Conservation (phyloP, 2,888 invertebrate genomes). For the Tetranychus piercei region DNA sequence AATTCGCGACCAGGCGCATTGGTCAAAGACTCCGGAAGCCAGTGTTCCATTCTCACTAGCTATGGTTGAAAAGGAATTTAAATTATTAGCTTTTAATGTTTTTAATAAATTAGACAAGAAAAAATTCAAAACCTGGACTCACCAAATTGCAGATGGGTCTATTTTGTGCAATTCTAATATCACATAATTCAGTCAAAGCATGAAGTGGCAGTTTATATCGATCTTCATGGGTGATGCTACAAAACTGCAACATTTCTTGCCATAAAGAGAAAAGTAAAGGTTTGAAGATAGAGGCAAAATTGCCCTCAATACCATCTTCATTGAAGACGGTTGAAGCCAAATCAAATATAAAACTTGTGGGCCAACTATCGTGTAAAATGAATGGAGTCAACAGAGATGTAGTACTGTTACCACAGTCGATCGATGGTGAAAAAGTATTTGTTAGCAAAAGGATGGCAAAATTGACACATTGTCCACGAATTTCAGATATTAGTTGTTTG, state of each 20-base stretch:
- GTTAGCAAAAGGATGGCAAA: constrained; percentile 9
- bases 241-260: constrained; percentile 43
- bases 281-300: constrained; percentile 37
- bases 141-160: constrained; percentile 51
- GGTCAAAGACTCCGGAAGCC: constrained; percentile 51
- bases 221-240: constrained; percentile 47
- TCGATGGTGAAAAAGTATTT: not conserved
- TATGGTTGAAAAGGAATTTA: constrained; percentile 25
- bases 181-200: constrained; percentile 57
- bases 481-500: constrained; percentile 3
- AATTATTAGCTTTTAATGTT: not conserved
- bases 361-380: constrained; percentile 9
- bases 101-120: not conserved
- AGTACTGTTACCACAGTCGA: not conserved
- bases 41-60: constrained; percentile 42
- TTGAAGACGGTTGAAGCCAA: constrained; percentile 13
- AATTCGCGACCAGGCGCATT: constrained; percentile 67
- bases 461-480: constrained; percentile 12
- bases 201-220: constrained; percentile 48
- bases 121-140: constrained; percentile 22
- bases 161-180: constrained; percentile 48
- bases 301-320: constrained; percentile 3
- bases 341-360: constrained; percentile 29
- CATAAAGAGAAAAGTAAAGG: constrained; percentile 53
- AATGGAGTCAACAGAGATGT: constrained; percentile 14